Conservation (phyloP, 2,113 vertebrate genomes). For the human (Homo sapiens) region GRCh38 chr11:57665001-57665500, state of each 20-base stretch:
- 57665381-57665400: not conserved
- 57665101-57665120: too few relatives aligned
- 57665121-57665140: not conserved
- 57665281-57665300: slow-evolving; percentile 77
- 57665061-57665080: too few relatives aligned
- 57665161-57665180: not conserved
- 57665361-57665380: not conserved
- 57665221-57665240: slow-evolving; percentile 45
- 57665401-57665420: slow-evolving; percentile 25
- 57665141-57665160: not conserved
- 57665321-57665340: too few relatives aligned
- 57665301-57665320: slow-evolving; percentile 75
- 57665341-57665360: too few relatives aligned
- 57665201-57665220: not conserved
- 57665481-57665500: not conserved
- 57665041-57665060: too few relatives aligned
- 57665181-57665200: not conserved
- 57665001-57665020: too few relatives aligned
- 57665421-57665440: slow-evolving; percentile 37
- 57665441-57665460: slow-evolving; percentile 24
- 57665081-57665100: too few relatives aligned
- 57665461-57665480: not conserved
- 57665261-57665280: slow-evolving; percentile 71
- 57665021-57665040: too few relatives aligned
- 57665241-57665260: slow-evolving; percentile 74